Evolutionary conservation across 2,797 vertebrate genomes (phyloP).

Genomic region (Petrocephalus schoutedeni): DNA sequence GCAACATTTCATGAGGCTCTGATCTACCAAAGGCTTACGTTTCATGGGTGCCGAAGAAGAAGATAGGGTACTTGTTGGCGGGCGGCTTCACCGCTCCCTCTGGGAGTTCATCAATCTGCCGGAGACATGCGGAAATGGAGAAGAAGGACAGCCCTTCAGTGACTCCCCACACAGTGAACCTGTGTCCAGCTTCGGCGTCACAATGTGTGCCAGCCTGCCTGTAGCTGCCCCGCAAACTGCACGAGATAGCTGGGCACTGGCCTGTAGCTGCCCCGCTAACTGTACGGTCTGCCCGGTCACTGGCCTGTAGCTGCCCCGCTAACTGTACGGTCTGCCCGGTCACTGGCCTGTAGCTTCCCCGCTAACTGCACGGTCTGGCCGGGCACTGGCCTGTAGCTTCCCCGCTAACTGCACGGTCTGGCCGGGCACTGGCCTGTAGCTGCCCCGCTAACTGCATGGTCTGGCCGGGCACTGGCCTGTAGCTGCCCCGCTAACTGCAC

Average conservation of each 20-base stretch:
- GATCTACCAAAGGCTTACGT: conserved; percentile 70
- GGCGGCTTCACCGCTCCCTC: conserved; percentile 96
- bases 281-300: no score
- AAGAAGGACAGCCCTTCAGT: neutral
- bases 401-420: neutral
- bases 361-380: neutral
- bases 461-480: neutral
- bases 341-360: neutral
- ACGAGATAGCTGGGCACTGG: neutral
- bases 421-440: neutral
- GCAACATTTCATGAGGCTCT: neutral
- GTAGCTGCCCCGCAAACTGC: neutral
- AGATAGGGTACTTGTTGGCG: conserved; percentile 96
- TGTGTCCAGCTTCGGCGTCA: neutral
- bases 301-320: neutral
- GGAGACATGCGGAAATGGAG: conserved; percentile 37
- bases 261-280: neutral
- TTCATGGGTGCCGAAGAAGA: conserved; percentile 97
- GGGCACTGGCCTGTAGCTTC: neutral
- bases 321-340: neutral
- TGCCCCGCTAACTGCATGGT: neutral
- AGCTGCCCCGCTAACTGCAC: neutral
- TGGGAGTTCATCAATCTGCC: conserved; percentile 94
- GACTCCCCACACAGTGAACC: neutral
- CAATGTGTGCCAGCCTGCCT: neutral